Evolutionary conservation across 92 coral and sea anemone species (phyloP), one percentile per base, ranked within the genome.

Genomic region (Hydrozoanthus gracilis): DNA sequence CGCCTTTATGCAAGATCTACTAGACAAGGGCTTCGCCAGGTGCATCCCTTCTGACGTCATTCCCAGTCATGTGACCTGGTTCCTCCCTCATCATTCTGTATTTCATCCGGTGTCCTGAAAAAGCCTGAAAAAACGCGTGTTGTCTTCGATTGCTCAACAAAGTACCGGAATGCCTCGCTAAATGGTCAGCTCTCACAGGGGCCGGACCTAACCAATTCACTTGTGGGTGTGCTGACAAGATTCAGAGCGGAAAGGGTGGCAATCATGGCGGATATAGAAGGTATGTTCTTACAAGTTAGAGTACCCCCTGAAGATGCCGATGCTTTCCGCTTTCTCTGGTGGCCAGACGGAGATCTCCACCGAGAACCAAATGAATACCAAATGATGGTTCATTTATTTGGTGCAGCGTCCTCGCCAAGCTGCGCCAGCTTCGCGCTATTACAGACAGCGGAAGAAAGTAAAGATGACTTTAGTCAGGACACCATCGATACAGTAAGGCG

Each of bases 181-280:
- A 92, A 92, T 62, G 90, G 88, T 89, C 87, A 92, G 71, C 86
- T 90, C 79, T 84, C 82, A 92, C 95, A 50, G 13, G 86, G 89
- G 89, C 89, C 86, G 79, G 85, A 87, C 55, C 77, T 87, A 6
- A 82, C 90, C 27, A 71, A 82, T 47, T 48, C 90, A 10, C 67
- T 80, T 56, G 62, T 77, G 27, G 89, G 89, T 18, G 89, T 87
- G 10, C 17, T 87, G 58, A 87, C 85, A 8, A 62, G 89, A 74
- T 88, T 88, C 71, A 44, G 87, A 10, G 71, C 82, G 64, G 83
- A 82, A 12, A 68, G 76, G n/a, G 80, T 89, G 51, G 86, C 92
- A 17, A 52, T 89, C 4, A 76, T 83, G 64, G 75, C 88, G 3
- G 85, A 83, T 72, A 84, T 83, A 45, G 84, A 88, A 66, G 91